phyloP scores from a whole-genome alignment of 2,113 vertebrate genomes.

The Corythoichthys haematopterus region DNA sequence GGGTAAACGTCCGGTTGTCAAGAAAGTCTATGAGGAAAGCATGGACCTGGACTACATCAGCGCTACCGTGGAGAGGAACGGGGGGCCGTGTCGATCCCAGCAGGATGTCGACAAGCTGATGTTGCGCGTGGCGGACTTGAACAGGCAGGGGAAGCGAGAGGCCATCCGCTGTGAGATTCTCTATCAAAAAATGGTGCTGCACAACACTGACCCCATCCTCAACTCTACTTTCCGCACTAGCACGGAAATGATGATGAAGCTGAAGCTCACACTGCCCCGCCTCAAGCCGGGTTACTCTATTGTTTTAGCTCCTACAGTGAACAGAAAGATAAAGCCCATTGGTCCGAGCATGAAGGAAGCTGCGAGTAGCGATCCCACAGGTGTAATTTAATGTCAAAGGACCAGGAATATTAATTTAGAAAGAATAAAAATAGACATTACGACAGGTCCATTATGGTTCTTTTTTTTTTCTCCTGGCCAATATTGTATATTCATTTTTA shows the following conservation, averaged over 20 bases:
- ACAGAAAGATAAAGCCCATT: not conserved
- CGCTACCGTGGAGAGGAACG: conserved; percentile 51
- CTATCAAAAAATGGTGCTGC: conserved; percentile 67
- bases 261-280: conserved; percentile 62
- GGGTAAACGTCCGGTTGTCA: conserved; percentile 4
- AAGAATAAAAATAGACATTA: not conserved
- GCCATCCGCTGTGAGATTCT: conserved; percentile 63
- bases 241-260: conserved; percentile 50
- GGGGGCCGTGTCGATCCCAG: conserved; percentile 66
- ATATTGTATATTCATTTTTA: not conserved
- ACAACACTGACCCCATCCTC: conserved; percentile 52
- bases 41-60: conserved; percentile 53
- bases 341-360: accelerated
- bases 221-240: conserved; percentile 15
- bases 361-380: not conserved
- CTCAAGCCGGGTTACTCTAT: conserved; percentile 56
- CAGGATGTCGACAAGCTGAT: conserved; percentile 69
- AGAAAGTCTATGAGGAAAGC: conserved; percentile 22
- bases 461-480: not conserved
- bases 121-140: conserved; percentile 49
- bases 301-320: conserved; percentile 39
- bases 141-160: conserved; percentile 52
- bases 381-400: not conserved
- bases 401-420: not conserved
- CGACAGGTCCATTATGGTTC: too few species aligned